Conservation (phyloP, 2,888 invertebrate species). For the Drosophila greeni region DNA sequence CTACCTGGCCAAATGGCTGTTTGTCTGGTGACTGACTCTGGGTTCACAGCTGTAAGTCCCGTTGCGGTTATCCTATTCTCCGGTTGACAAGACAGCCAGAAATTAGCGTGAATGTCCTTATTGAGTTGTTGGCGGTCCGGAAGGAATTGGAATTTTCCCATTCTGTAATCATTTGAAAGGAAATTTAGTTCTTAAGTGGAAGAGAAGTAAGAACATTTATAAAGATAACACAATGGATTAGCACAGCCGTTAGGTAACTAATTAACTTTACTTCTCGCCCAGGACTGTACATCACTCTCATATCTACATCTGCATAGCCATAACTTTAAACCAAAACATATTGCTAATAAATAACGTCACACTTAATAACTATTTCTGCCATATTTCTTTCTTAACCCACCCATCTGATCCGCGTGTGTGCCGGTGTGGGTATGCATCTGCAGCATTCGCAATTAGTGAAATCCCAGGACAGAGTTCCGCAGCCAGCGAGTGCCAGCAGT, state of each 20-base stretch:
- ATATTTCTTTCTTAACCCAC: constrained; percentile 43
- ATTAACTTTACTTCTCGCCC: background rate
- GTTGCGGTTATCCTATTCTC: constrained; percentile 19
- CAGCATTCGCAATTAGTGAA: constrained; percentile 78
- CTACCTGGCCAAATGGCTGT: constrained; percentile 29
- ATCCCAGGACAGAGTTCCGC: constrained; percentile 77
- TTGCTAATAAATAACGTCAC: constrained; percentile 41
- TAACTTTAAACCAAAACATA: constrained; percentile 24
- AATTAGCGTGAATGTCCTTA: constrained; percentile 63
- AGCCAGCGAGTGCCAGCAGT: constrained; percentile 78
- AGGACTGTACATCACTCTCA: constrained; percentile 2
- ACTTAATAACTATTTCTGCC: constrained; percentile 53
- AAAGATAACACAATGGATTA: background rate
- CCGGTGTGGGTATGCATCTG: constrained; percentile 8
- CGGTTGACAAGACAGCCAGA: constrained; percentile 44
- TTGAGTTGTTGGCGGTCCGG: constrained; percentile 43
- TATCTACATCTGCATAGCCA: constrained; percentile 16
- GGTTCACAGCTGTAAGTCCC: constrained; percentile 9
- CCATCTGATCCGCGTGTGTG: background rate
- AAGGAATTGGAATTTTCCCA: constrained; percentile 27
- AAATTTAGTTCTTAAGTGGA: too few species aligned
- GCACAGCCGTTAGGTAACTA: background rate
- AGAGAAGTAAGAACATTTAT: too few species aligned
- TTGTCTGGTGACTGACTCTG: constrained; percentile 27
- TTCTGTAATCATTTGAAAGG: background rate